Evolutionary conservation across 2,797 vertebrate genomes (phyloP), one percentile per base, ranked within the genome.

Genomic region (Agapornis canus): DNA sequence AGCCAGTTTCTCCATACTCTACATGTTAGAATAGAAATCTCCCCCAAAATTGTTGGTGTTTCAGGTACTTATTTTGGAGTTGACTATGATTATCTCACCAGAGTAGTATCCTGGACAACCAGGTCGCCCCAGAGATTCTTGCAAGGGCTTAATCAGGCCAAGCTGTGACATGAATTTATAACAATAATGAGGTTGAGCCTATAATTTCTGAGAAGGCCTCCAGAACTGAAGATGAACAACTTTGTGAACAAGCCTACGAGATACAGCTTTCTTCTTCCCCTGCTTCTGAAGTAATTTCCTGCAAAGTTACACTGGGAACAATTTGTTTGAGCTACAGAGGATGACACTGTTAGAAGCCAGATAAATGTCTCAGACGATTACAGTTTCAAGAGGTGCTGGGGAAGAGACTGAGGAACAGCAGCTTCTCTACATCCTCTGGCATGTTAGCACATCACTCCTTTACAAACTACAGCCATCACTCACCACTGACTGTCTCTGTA

Each of bases 361-460:
- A 9, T 5, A 49, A 49, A 85, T 4, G 51, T 23, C 79, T 52
- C n/a, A 39, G 52, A 29, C 7, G 3, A 5, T 26, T 48, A 12
- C 0, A 3, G 0, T 2, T 51, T 37, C 43, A 47, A 27, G 26
- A 73, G 35, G 16, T 37, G 29, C 6, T 22, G 11, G 20, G 32
- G 31, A 89, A 42, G 57, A 79, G 4, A n/a, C 7, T 15, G 17
- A 77, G 22, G 35, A 88, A 43, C 23, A 49, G 80, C 48, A 60
- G 35, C 22, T 83, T 66, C 56, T 88, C 72, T 61, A 56, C 39
- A n/a, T 21, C 48, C 43, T 39, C 1, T 6, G 49, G 37, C 40
- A 54, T 0, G 1, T 26, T 65, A 83, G 26, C 77, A 54, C 72
- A 70, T 48, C 32, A 13, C 47, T 72, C 21, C 64, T 57, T 54